Base-by-base conservation (phyloP, 2,888 invertebrate genomes). In the Linnaemya vulpina region DNA sequence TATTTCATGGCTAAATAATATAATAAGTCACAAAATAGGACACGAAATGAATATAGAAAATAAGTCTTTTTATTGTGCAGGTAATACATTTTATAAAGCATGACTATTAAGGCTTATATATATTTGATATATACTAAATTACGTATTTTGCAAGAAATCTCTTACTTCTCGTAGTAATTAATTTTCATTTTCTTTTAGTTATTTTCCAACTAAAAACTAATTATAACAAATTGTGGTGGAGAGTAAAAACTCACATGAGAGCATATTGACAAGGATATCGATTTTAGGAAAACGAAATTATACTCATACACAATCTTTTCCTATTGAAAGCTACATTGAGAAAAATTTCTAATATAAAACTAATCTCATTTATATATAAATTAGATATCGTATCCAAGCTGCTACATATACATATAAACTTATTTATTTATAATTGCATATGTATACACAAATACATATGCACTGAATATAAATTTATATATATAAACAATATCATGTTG, bases 401-500 rank as follows among this genome's bases (percentile, higher is more conserved):
- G 49, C 46, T 62, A 38, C 63, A 35, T 76, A 13, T 49, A 68
- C 62, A 81, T 62, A 13, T 43, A 75, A 60, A 62, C 30, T 25
- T 40, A 35, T 8, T 5, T 13, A 73, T 84, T 83, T 68, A 68
- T 75, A 81, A 86, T 80, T 87, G 79, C 83, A 78, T n/a, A 38
- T 38, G 25, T 15, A 30, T 30, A 58, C 22, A 70, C 62, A 62
- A 17, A 49, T 63, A 58, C 79, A 73, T 76, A 73, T 73, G 77
- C 63, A 75, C 22, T 13, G 38, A 38, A 15, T 70, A 55, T 25
- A 58, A 9, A 15, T 38, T 17, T 58, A 78, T 79, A 71, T 76
- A 80, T 87, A 84, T 87, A 83, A 85, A 82, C 38, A 81, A 76
- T 70, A 83, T 84, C 70, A 86, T 84, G 60, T 80, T 82, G 81